A percentile compares a stretch with the other conserved stretches of the same genome.
Evolutionary conservation across 2,888 invertebrate genomes (phyloP).

Genomic region (Aphidius colemani): DNA sequence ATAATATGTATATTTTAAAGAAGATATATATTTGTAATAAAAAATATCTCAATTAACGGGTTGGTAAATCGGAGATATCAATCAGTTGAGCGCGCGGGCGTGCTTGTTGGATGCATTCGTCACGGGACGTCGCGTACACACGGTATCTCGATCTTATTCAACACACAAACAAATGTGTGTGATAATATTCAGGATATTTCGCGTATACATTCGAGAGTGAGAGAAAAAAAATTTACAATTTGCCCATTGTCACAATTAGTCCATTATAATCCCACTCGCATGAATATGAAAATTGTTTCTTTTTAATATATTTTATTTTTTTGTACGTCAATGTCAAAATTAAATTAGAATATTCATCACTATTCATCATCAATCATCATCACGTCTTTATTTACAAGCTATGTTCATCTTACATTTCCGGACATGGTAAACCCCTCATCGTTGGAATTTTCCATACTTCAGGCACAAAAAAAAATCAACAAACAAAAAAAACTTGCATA

Average conservation of each 20-base stretch:
- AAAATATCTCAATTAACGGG: constrained; percentile 24
- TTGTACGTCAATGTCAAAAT: not conserved
- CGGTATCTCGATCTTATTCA: constrained; percentile 19
- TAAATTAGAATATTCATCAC: constrained; percentile 1
- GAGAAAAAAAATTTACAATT: too few species aligned
- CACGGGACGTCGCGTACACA: constrained; percentile 17
- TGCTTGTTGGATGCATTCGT: constrained; percentile 20
- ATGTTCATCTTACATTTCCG: too few species aligned
- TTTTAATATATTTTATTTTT: too few species aligned
- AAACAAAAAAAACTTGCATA: too few species aligned
- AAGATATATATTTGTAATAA: not conserved
- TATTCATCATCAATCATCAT: not conserved
- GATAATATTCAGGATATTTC: not conserved
- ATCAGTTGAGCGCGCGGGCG: constrained; percentile 16
- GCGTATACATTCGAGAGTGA: too few species aligned
- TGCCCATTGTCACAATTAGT: constrained; percentile 17
- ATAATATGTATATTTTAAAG: not conserved
- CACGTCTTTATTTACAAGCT: too few species aligned
- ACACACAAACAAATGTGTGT: not conserved
- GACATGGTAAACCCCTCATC: too few species aligned
- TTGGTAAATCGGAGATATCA: constrained; percentile 21
- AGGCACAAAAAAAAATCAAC: too few species aligned
- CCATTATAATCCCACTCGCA: constrained; percentile 11
- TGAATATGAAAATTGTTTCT: constrained; percentile 13
- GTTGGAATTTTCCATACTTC: too few species aligned